These are phyloP conservation scores for Hydrolagus colliei DNA, from an alignment of 2,797 vertebrate species.

Conservation along the genomic window DNA sequence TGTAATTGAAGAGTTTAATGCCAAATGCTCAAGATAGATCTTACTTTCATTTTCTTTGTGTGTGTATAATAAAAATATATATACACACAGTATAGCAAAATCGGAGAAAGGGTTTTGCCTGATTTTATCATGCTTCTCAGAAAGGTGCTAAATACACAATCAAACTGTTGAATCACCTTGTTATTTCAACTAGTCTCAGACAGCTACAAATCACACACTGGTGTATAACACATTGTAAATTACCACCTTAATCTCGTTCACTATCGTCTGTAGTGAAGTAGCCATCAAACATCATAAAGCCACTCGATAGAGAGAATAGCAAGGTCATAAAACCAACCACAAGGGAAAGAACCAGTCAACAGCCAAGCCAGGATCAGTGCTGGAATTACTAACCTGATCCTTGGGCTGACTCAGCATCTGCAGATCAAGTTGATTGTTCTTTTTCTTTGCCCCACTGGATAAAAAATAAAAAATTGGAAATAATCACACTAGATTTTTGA, in stretches of 20 bases:
- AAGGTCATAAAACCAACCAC: not conserved
- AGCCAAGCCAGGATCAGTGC: not conserved
- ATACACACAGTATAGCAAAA: no score
- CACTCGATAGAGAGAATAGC: not conserved
- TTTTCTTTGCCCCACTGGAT: constrained; percentile 53
- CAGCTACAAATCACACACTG: no score
- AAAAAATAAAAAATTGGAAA: constrained; percentile 39
- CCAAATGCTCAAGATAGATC: no score
- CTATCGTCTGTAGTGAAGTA: not conserved
- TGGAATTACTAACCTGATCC: not conserved
- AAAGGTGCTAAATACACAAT: no score
- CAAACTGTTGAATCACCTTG: no score
- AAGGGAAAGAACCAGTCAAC: not conserved
- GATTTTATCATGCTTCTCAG: no score
- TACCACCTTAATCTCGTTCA: not conserved
- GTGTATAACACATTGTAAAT: not conserved
- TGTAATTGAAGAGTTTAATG: no score
- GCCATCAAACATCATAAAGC: not conserved
- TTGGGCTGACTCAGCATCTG: not conserved
- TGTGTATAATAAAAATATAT: no score
- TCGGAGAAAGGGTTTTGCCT: no score
- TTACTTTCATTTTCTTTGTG: no score
- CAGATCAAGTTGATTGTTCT: constrained; percentile 7
- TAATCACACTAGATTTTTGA: not conserved
- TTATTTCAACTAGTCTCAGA: no score